phyloP scores from a whole-genome alignment of 2,113 vertebrate genomes.

The Muntiacus reevesi region DNA sequence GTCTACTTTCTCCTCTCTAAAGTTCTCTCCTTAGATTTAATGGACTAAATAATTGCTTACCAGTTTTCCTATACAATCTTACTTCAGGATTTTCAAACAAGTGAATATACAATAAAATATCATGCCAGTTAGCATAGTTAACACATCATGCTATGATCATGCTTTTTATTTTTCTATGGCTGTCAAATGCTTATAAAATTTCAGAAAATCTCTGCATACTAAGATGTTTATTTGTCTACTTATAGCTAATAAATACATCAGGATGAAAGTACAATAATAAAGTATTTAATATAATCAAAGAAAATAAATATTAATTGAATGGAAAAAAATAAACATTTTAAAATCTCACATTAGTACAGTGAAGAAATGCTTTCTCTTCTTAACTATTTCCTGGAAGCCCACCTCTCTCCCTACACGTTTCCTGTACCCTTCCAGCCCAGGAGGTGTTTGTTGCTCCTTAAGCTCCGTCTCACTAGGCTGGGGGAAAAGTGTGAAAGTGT shows the following conservation, averaged over 20 bases:
- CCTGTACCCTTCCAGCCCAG: neutral
- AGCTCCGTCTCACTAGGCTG: neutral
- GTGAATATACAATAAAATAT: neutral
- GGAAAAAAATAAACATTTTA: neutral
- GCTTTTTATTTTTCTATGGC: constrained; percentile 6
- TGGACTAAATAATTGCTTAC: neutral
- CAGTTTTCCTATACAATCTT: neutral
- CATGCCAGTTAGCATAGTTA: neutral
- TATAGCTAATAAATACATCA: constrained; percentile 7
- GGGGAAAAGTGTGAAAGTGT: neutral
- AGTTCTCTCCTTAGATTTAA: constrained; percentile 35
- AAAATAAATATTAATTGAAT: neutral
- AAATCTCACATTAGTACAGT: neutral
- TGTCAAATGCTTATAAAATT: neutral
- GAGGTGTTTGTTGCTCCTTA: neutral
- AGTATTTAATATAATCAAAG: neutral
- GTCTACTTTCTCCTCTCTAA: neutral
- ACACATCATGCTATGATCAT: neutral
- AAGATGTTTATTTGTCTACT: neutral
- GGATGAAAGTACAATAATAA: constrained; percentile 28
- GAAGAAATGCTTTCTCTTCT: neutral
- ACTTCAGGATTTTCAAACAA: constrained; percentile 8
- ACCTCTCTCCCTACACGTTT: neutral
- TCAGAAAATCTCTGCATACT: neutral
- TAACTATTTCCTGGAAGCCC: neutral